These are phyloP conservation scores for Oedothorax gibbosus DNA, from an alignment of 1,140 invertebrate species.

Conservation along the genomic window DNA sequence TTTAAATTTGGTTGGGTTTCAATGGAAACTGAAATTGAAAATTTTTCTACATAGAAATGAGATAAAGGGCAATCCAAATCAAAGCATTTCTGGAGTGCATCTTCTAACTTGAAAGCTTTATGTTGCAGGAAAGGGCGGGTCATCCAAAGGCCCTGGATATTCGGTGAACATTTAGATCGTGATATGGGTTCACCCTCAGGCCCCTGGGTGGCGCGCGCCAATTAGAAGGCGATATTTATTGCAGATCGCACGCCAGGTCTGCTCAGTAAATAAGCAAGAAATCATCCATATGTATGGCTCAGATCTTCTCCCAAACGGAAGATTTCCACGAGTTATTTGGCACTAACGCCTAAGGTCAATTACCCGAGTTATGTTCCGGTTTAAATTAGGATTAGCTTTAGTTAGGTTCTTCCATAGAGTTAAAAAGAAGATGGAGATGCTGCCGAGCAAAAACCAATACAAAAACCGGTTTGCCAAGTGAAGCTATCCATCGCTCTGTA, in stretches of 20 bases:
- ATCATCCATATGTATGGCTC: slow-evolving; percentile 59
- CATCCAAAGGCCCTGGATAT: background rate
- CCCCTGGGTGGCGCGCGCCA: slow-evolving; percentile 39
- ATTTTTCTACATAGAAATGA: no score
- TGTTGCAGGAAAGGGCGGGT: slow-evolving; percentile 10
- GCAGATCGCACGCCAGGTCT: slow-evolving; percentile 30
- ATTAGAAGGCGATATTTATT: slow-evolving; percentile 59
- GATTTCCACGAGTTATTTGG: slow-evolving; percentile 51
- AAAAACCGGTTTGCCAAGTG: no score
- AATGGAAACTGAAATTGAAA: no score
- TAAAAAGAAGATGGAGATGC: no score
- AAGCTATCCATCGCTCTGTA: no score
- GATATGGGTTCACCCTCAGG: background rate
- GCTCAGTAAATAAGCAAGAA: slow-evolving; percentile 52
- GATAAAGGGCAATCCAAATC: background rate
- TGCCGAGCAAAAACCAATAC: no score
- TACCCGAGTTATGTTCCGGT: slow-evolving; percentile 56
- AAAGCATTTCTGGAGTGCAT: background rate
- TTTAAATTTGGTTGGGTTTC: no score
- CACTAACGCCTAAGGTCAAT: slow-evolving; percentile 54
- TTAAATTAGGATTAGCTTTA: slow-evolving; percentile 56
- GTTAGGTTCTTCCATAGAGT: background rate
- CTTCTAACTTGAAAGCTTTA: background rate
- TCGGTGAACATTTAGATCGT: background rate
- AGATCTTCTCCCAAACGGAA: slow-evolving; percentile 25